phyloP scores from a whole-genome alignment of 2,113 vertebrate species.

The Paralichthys olivaceus region DNA sequence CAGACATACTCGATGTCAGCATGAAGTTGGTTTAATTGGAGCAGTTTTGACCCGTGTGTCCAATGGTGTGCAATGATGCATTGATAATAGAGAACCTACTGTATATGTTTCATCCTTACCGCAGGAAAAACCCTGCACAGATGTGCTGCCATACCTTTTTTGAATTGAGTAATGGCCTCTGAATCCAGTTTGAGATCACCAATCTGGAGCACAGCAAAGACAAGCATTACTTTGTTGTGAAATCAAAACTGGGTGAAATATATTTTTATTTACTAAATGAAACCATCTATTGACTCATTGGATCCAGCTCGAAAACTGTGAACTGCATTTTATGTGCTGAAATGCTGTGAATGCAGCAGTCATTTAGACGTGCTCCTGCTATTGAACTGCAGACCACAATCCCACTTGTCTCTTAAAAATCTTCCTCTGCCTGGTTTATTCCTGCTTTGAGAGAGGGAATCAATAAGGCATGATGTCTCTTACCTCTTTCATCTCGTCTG shows the following conservation, averaged over 20 bases:
- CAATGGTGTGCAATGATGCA: slow-evolving; percentile 45
- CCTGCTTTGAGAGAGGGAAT: slow-evolving; percentile 39
- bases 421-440: slow-evolving; percentile 8
- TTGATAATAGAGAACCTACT: background rate
- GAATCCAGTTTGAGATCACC: background rate
- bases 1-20: slow-evolving; percentile 27
- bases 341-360: background rate
- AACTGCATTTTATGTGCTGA: background rate
- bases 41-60: slow-evolving; percentile 43
- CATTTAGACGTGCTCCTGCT: background rate
- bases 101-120: background rate
- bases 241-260: slow-evolving; percentile 2
- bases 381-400: slow-evolving; percentile 4
- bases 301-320: background rate
- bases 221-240: background rate
- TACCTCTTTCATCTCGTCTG: slow-evolving; percentile 34
- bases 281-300: background rate
- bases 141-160: background rate
- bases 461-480: slow-evolving; percentile 43
- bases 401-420: slow-evolving; percentile 7
- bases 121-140: slow-evolving; percentile 1
- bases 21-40: slow-evolving; percentile 55
- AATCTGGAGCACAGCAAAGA: background rate
- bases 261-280: background rate
- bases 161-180: slow-evolving; percentile 11